Evolutionary conservation across 1,140 invertebrate species (phyloP).

Genomic region (Thaumetopoea pityocampa): DNA sequence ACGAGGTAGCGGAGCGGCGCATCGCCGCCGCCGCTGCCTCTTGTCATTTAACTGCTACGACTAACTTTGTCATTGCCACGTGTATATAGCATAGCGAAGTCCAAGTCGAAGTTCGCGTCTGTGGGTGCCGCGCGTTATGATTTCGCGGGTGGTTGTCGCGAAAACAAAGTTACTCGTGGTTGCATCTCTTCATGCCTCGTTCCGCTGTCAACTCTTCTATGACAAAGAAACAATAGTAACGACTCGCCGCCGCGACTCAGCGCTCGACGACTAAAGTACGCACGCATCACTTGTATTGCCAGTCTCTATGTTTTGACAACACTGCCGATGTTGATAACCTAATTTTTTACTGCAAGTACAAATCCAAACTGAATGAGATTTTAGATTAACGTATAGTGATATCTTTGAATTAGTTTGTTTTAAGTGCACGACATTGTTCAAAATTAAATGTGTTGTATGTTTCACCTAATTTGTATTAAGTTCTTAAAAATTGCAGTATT

Average conservation of each 20-base stretch:
- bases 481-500: constrained; percentile 70
- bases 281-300: constrained; percentile 70
- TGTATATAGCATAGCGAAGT: constrained; percentile 16
- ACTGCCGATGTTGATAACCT: constrained; percentile 65
- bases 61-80: constrained; percentile 54
- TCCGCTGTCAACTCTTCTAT: constrained; percentile 64
- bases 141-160: constrained; percentile 47
- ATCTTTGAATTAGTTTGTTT: constrained; percentile 70
- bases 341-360: constrained; percentile 71
- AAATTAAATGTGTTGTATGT: constrained; percentile 72
- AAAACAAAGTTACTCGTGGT: constrained; percentile 44
- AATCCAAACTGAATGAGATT: constrained; percentile 73
- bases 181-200: constrained; percentile 25
- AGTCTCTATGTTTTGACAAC: constrained; percentile 71
- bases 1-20: constrained; percentile 46
- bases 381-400: constrained; percentile 70
- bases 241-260: constrained; percentile 25
- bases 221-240: constrained; percentile 61
- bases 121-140: constrained; percentile 32
- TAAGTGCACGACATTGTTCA: constrained; percentile 73
- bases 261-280: constrained; percentile 48
- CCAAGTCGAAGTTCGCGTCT: constrained; percentile 24
- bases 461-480: constrained; percentile 69
- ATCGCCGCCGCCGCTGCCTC: constrained; percentile 30
- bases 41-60: constrained; percentile 53